Conservation (phyloP, 2,888 invertebrate species). For the Ornithoptera alexandrae region DNA sequence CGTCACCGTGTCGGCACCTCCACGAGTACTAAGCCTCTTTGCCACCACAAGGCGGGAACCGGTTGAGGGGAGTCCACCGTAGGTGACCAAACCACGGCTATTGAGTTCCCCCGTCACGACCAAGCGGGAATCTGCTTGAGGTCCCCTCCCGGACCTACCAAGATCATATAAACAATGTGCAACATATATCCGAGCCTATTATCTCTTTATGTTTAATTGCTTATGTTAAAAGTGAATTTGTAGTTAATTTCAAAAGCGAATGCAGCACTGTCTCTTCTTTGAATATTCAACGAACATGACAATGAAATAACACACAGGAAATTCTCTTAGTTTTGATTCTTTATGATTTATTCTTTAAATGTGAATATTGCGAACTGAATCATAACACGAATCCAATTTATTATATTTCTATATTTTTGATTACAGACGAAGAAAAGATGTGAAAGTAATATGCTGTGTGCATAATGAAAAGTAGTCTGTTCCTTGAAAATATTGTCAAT, state of each 20-base stretch:
- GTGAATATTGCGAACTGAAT: background rate
- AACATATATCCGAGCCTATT: background rate
- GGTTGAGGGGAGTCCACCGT: too few relatives aligned
- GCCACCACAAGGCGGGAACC: too few relatives aligned
- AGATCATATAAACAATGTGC: too few relatives aligned
- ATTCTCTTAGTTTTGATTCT: conserved; percentile 2
- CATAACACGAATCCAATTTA: background rate
- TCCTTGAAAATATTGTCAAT: background rate
- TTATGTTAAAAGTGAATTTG: conserved; percentile 1
- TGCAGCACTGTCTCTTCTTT: background rate
- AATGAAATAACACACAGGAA: background rate
- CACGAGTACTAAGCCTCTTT: too few relatives aligned
- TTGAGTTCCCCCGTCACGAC: too few relatives aligned
- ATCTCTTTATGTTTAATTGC: background rate
- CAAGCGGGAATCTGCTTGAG: too few relatives aligned
- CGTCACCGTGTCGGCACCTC: too few relatives aligned
- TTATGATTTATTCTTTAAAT: conserved; percentile 3
- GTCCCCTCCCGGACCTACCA: too few relatives aligned
- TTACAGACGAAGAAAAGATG: background rate
- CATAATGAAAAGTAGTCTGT: background rate
- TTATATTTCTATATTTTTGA: background rate
- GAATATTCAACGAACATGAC: background rate
- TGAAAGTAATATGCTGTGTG: background rate
- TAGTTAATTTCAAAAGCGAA: background rate
- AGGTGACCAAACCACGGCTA: too few relatives aligned